Evolutionary conservation across 2,797 vertebrate genomes (phyloP).

Genomic region (Chromobotia macracanthus): DNA sequence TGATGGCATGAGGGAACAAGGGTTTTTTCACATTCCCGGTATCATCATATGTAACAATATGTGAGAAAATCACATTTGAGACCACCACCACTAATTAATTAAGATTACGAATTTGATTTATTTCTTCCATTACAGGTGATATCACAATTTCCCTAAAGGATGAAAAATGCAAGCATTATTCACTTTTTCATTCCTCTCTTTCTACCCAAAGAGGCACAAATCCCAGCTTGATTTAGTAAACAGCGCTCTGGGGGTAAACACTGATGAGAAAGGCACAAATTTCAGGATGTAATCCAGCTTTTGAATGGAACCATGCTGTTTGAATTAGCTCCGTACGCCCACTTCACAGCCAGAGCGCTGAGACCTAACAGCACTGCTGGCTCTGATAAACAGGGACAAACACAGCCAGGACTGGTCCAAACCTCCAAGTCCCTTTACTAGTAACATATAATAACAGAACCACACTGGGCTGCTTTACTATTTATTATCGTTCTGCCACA

Average conservation of each 20-base stretch:
- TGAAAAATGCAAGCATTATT: conserved; percentile 1
- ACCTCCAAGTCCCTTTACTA: background rate
- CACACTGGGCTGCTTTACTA: no score
- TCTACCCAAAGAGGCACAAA: conserved; percentile 19
- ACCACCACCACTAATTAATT: conserved; percentile 17
- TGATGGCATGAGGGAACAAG: background rate
- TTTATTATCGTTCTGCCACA: background rate
- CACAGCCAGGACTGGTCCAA: conserved; percentile 5
- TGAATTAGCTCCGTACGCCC: conserved; percentile 48
- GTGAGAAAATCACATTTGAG: background rate
- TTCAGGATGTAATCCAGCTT: conserved; percentile 42
- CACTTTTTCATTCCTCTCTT: conserved; percentile 10
- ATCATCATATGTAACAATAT: conserved; percentile 9
- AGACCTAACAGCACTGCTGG: conserved; percentile 30
- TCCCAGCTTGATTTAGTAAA: conserved; percentile 47
- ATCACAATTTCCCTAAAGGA: conserved; percentile 3
- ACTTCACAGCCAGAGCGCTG: conserved; percentile 35
- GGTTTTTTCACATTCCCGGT: background rate
- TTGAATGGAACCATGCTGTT: conserved; percentile 49
- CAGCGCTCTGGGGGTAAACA: conserved; percentile 55
- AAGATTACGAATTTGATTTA: conserved; percentile 9
- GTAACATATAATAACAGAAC: background rate
- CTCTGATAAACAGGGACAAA: conserved; percentile 7
- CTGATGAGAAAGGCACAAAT: conserved; percentile 33
- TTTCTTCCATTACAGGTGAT: conserved; percentile 17